A percentile compares a stretch with the other conserved stretches of the same genome.
Conservation (phyloP, 2,113 vertebrate genomes). For the Chunga burmeisteri region DNA sequence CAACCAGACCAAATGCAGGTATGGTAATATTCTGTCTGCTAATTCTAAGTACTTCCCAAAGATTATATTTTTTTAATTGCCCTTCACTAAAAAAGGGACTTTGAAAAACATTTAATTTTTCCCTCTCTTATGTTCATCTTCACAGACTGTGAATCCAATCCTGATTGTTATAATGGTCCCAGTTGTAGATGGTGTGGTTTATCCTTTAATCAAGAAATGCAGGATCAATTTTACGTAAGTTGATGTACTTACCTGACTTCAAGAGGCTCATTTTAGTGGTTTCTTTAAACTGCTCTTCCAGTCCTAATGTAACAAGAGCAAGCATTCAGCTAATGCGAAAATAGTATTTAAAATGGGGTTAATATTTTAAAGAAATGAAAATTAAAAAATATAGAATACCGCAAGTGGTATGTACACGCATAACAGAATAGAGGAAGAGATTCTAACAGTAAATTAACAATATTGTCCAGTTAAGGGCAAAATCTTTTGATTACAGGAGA, state of each 20-base stretch:
- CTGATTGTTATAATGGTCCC: constrained; percentile 91
- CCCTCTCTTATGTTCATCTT: background rate
- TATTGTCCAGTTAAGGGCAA: background rate
- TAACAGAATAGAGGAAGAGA: background rate
- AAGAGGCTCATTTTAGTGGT: background rate
- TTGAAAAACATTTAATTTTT: background rate
- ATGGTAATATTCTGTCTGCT: background rate
- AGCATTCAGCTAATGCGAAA: background rate
- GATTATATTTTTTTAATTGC: background rate
- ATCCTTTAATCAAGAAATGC: constrained; percentile 90
- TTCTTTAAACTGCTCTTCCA: background rate
- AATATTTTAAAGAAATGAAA: background rate
- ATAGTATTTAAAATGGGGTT: background rate
- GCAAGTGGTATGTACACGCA: background rate
- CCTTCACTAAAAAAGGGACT: background rate
- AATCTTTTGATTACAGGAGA: background rate
- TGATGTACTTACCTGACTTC: background rate
- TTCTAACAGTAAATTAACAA: background rate
- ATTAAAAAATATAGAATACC: background rate
- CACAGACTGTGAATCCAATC: constrained; percentile 90
- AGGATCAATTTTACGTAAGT: constrained; percentile 92
- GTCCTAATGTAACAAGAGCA: background rate
- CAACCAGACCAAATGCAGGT: constrained; percentile 99
- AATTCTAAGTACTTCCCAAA: background rate
- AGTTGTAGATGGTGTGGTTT: constrained; percentile 81